Conservation (phyloP, 2,888 invertebrate genomes). For the Plutella xylostella region DNA sequence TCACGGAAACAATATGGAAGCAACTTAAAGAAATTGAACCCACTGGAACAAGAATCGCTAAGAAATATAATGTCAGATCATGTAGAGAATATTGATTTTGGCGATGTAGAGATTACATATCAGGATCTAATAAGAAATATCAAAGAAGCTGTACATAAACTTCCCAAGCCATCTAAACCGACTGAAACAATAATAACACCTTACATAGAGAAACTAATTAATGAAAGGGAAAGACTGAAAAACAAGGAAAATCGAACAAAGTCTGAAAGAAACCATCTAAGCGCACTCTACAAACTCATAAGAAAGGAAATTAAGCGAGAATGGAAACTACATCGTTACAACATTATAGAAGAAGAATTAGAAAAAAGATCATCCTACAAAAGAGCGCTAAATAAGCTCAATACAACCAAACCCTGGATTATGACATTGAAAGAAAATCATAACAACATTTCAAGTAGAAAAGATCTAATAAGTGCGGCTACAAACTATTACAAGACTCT, state of each 20-base stretch:
- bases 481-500: neutral
- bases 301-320: neutral
- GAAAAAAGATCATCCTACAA: neutral
- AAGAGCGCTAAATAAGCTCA: neutral
- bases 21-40: neutral
- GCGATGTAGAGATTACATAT: neutral
- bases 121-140: neutral
- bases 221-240: neutral
- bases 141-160: neutral
- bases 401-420: neutral
- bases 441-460: neutral
- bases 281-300: neutral
- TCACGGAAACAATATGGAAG: neutral
- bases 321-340: neutral
- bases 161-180: neutral
- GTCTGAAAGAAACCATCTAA: neutral
- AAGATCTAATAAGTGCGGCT: neutral
- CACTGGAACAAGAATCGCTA: neutral
- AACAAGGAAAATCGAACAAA: neutral
- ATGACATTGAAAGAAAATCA: neutral
- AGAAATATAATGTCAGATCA: neutral
- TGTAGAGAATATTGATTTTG: neutral
- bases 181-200: neutral
- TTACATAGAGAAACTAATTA: neutral
- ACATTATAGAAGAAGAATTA: conserved; percentile 4